These are phyloP conservation scores for Lycocerus yunnanus DNA, from an alignment of 2,888 invertebrate species.

Conservation along the genomic window DNA sequence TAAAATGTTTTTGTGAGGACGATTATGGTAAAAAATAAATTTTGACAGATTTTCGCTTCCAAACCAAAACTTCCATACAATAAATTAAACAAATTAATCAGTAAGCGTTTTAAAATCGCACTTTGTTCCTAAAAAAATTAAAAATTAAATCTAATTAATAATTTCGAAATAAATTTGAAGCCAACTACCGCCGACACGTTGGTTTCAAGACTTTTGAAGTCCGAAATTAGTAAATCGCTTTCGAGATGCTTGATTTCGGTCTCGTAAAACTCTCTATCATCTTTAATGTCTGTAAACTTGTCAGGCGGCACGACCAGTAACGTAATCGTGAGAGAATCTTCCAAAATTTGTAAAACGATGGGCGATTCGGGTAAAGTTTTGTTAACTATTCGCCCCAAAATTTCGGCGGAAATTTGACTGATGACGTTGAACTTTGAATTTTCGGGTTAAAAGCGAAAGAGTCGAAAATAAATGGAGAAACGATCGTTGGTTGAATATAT, in stretches of 20 bases:
- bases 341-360: conserved; percentile 2
- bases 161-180: not conserved
- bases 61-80: conserved; percentile 7
- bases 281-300: not conserved
- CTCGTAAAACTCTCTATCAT: conserved; percentile 5
- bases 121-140: conserved; percentile 8
- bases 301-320: conserved; percentile 3
- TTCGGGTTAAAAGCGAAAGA: conserved; percentile 9
- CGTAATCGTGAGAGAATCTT: conserved; percentile 7
- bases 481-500: conserved; percentile 6
- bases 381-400: conserved; percentile 4
- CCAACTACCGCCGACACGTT: not conserved
- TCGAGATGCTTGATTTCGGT: conserved; percentile 11
- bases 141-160: not conserved
- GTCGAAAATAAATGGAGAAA: conserved; percentile 6
- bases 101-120: not conserved
- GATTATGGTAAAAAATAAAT: conserved; percentile 17
- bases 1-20: conserved; percentile 2
- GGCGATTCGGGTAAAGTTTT: conserved; percentile 5
- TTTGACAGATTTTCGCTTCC: conserved; percentile 13
- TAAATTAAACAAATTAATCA: conserved; percentile 3
- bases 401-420: conserved; percentile 13
- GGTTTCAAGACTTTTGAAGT: not conserved
- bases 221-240: not conserved
- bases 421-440: conserved; percentile 11